Percentiles rank a stretch among this genome's conserved stretches.
phyloP scores from a whole-genome alignment of 1,140 invertebrate genomes.

The Eufriesea mexicana region DNA sequence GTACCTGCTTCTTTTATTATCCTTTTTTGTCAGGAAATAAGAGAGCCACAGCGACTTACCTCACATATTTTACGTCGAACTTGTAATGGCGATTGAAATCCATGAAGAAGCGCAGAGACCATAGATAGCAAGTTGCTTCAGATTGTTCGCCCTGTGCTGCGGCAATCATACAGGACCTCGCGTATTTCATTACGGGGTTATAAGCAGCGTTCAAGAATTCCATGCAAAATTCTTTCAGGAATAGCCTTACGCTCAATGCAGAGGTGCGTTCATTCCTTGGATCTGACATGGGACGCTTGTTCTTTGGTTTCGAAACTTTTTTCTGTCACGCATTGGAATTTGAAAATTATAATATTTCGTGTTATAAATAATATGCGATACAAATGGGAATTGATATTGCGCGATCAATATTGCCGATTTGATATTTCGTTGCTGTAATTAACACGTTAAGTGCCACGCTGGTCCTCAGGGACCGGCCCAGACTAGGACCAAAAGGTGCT shows the following conservation, averaged over 20 bases:
- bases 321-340: constrained; percentile 76
- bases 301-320: constrained; percentile 86
- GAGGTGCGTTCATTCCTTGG: constrained; percentile 86
- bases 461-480: too few relatives aligned
- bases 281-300: constrained; percentile 85
- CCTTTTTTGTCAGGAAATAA: constrained; percentile 31
- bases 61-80: constrained; percentile 94
- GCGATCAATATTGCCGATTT: too few relatives aligned
- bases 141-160: constrained; percentile 81
- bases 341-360: not conserved
- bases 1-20: not conserved
- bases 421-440: too few relatives aligned
- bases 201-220: constrained; percentile 96
- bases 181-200: constrained; percentile 93
- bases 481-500: too few relatives aligned
- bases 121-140: constrained; percentile 97
- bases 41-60: constrained; percentile 83
- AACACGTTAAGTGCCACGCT: too few relatives aligned
- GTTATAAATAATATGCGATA: not conserved
- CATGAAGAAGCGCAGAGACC: constrained; percentile 98
- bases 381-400: too few relatives aligned
- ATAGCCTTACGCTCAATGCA: constrained; percentile 90
- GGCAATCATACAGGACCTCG: constrained; percentile 83
- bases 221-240: constrained; percentile 96
- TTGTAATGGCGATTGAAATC: constrained; percentile 95